These are phyloP conservation scores for Labeo catla DNA, from an alignment of 2,113 vertebrate species.

Conservation along the genomic window DNA sequence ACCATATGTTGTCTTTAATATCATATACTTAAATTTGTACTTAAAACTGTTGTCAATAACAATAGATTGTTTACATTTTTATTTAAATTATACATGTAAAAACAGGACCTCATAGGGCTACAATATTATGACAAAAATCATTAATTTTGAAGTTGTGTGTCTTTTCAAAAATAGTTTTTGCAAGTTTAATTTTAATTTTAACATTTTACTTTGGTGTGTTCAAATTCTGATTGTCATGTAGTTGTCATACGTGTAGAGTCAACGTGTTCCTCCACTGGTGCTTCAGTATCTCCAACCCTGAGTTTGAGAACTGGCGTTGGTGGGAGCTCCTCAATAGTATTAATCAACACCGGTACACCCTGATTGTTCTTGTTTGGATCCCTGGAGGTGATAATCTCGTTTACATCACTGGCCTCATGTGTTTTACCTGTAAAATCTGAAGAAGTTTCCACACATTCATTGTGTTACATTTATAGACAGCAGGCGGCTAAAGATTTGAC, in stretches of 20 bases:
- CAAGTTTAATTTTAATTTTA: not conserved
- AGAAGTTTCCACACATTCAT: slow-evolving; percentile 17
- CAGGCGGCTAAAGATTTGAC: not conserved
- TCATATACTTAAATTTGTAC: too few relatives aligned
- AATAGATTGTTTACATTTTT: too few relatives aligned
- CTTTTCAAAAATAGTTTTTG: not conserved
- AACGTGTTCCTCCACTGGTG: slow-evolving; percentile 56
- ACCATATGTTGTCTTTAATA: too few relatives aligned
- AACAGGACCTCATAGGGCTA: too few relatives aligned
- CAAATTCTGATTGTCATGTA: not conserved
- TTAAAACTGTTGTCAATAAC: too few relatives aligned
- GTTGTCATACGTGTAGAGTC: slow-evolving; percentile 38
- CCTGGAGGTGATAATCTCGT: slow-evolving; percentile 62
- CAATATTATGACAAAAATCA: too few relatives aligned
- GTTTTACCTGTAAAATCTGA: slow-evolving; percentile 3
- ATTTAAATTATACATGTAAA: too few relatives aligned
- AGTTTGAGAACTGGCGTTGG: slow-evolving; percentile 51
- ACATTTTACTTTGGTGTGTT: not conserved
- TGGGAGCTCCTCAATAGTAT: slow-evolving; percentile 54
- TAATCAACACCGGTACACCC: slow-evolving; percentile 55
- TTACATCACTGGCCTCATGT: slow-evolving; percentile 45
- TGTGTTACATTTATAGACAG: not conserved
- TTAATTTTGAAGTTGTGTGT: not conserved
- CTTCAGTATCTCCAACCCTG: slow-evolving; percentile 55
- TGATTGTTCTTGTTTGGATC: slow-evolving; percentile 50